Evolutionary conservation across 2,113 vertebrate species (phyloP).

Genomic region (Pelecanoides urinatrix): DNA sequence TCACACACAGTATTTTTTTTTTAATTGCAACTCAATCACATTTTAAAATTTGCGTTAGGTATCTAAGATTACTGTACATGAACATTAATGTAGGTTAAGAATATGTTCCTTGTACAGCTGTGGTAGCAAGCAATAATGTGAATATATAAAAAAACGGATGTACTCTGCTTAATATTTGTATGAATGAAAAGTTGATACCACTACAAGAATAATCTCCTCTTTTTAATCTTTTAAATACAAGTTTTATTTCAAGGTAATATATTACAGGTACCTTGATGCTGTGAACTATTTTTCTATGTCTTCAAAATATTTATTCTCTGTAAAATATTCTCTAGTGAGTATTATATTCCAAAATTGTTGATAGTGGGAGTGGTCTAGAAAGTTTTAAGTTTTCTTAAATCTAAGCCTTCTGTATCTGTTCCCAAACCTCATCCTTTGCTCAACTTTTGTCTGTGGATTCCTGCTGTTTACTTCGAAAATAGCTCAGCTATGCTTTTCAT

Average conservation of each 20-base stretch:
- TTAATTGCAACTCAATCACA: constrained; percentile 31
- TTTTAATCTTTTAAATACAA: constrained; percentile 77
- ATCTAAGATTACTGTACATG: constrained; percentile 52
- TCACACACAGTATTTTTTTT: not conserved
- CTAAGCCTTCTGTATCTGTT: constrained; percentile 40
- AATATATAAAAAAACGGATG: constrained; percentile 73
- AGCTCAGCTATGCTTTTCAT: not conserved
- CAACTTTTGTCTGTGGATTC: constrained; percentile 18
- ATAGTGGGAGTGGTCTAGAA: constrained; percentile 40
- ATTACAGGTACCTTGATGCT: constrained; percentile 63
- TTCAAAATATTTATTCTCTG: constrained; percentile 67
- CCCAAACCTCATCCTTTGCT: constrained; percentile 18
- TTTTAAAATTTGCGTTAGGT: constrained; percentile 55
- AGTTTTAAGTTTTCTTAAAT: constrained; percentile 40
- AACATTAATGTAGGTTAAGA: constrained; percentile 63
- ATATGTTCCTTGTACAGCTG: constrained; percentile 67
- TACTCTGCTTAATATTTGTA: constrained; percentile 77
- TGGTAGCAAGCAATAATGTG: constrained; percentile 82
- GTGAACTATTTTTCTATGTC: constrained; percentile 72
- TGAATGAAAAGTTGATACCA: constrained; percentile 75
- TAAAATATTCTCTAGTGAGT: constrained; percentile 54
- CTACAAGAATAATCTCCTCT: constrained; percentile 64
- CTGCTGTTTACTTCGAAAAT: not conserved
- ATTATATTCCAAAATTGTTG: not conserved
- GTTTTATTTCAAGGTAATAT: constrained; percentile 72